Percentiles rank a stretch among this genome's conserved stretches.
Evolutionary conservation across 2,797 vertebrate species (phyloP).

Genomic region (Pteropus rufus): DNA sequence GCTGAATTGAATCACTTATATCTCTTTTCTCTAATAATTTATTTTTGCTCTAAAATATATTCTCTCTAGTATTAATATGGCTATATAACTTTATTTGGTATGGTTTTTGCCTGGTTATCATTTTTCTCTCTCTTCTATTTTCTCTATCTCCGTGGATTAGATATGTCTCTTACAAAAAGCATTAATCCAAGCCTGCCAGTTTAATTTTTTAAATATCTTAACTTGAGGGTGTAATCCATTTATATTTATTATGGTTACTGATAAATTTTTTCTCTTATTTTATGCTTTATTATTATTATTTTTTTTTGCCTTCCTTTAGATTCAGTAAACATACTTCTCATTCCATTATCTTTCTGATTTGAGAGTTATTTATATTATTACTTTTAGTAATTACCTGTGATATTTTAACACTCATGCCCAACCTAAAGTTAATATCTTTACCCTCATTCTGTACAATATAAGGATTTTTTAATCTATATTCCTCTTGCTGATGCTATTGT

Average conservation of each 20-base stretch:
- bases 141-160: background rate
- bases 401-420: background rate
- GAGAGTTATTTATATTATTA: background rate
- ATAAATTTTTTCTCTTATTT: background rate
- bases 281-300: background rate
- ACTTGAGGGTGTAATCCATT: background rate
- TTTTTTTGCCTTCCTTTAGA: background rate
- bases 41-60: background rate
- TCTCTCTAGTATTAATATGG: background rate
- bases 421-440: background rate
- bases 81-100: background rate
- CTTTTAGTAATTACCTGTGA: slow-evolving; percentile 2
- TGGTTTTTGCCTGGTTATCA: background rate
- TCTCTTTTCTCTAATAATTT: background rate
- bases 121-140: background rate
- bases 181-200: background rate
- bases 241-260: background rate
- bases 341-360: background rate
- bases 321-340: background rate
- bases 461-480: background rate
- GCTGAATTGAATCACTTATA: background rate
- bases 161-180: background rate
- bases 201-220: background rate
- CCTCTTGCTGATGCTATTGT: background rate
- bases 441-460: background rate